These are phyloP conservation scores for Tupaia tana DNA, from an alignment of 2,113 vertebrate species.

Conservation along the genomic window DNA sequence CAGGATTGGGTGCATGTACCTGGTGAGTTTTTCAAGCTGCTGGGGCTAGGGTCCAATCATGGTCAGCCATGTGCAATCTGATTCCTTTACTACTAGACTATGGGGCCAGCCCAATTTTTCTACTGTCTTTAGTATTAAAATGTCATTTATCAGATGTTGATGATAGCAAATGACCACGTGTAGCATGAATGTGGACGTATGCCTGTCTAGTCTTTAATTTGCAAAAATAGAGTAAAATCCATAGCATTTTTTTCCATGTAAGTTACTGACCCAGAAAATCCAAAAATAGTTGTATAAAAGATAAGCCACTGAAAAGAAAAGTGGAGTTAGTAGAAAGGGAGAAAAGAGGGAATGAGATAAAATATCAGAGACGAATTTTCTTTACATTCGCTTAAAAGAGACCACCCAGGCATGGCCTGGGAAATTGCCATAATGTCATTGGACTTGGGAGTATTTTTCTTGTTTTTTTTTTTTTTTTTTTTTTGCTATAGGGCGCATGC, in stretches of 20 bases:
- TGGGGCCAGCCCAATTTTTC: background rate
- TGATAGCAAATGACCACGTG: too few relatives aligned
- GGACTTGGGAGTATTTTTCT: background rate
- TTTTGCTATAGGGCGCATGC: too few relatives aligned
- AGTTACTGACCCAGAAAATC: background rate
- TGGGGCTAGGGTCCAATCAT: too few relatives aligned
- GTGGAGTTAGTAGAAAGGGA: background rate
- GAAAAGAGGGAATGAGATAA: background rate
- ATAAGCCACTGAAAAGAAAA: background rate
- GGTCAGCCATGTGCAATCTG: too few relatives aligned
- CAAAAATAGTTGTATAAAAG: background rate
- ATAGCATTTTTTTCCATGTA: background rate
- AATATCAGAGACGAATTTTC: background rate
- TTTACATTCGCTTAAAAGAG: background rate
- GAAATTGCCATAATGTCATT: background rate
- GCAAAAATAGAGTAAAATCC: background rate
- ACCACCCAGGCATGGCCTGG: background rate
- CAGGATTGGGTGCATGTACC: too few relatives aligned
- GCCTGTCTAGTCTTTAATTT: background rate
- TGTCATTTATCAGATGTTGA: background rate
- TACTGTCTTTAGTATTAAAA: background rate
- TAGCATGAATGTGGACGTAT: background rate
- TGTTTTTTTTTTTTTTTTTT: too few relatives aligned
- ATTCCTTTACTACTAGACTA: too few relatives aligned
- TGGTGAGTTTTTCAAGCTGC: too few relatives aligned